phyloP scores from a whole-genome alignment of 2,888 invertebrate species.

The Scrobipalpa atriplicella region DNA sequence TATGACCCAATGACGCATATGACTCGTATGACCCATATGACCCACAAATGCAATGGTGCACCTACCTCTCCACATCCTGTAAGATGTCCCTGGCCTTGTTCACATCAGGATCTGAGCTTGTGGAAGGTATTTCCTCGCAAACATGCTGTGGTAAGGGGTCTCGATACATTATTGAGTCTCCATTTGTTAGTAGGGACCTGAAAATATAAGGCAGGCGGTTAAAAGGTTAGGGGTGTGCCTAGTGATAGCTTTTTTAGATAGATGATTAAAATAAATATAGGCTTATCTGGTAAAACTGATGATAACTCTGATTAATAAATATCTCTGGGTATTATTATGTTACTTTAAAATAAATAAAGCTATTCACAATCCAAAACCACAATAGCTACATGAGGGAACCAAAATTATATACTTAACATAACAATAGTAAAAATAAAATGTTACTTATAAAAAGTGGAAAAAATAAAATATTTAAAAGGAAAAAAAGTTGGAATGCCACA shows the following conservation, averaged over 20 bases:
- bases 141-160: conserved; percentile 56
- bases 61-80: conserved; percentile 86
- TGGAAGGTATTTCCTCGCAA: conserved; percentile 68
- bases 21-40: background rate
- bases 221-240: no score
- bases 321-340: no score
- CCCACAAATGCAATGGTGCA: no score
- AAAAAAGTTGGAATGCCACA: background rate
- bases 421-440: no score
- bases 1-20: no score
- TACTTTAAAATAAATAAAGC: no score
- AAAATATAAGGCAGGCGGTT: background rate
- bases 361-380: conserved; percentile 8
- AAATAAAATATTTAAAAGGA: background rate
- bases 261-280: no score
- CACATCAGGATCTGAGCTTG: conserved; percentile 63
- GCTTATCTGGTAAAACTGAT: no score
- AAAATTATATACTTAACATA: no score
- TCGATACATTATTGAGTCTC: conserved; percentile 49
- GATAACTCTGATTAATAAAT: no score
- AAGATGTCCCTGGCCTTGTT: conserved; percentile 84
- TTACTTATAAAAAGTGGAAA: background rate
- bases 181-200: conserved; percentile 71
- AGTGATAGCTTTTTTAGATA: no score
- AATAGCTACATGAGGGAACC: background rate